Percentiles rank a stretch among this genome's conserved stretches.
Conservation (phyloP, 2,113 vertebrate species). For the Crotalus tigris region DNA sequence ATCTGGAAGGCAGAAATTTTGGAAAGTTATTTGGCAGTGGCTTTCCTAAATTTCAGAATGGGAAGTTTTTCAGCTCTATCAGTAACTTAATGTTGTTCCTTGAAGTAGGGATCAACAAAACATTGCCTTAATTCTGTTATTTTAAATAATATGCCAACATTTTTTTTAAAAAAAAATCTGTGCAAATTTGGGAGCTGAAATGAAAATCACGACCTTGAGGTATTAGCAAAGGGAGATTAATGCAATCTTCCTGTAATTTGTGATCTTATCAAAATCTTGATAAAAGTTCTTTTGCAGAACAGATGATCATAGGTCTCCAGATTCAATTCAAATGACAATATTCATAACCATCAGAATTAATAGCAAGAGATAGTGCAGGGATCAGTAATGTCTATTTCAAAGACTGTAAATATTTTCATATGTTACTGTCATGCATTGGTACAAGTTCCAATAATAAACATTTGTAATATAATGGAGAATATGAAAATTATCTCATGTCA, state of each 20-base stretch:
- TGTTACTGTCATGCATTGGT: neutral
- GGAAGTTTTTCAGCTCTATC: neutral
- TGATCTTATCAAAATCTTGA: neutral
- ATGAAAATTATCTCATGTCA: neutral
- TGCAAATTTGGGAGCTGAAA: neutral
- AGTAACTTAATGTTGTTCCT: neutral
- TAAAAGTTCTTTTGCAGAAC: neutral
- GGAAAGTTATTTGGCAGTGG: neutral
- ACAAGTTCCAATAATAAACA: neutral
- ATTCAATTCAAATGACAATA: neutral
- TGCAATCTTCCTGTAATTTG: neutral
- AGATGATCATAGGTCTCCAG: neutral
- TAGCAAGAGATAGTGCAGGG: neutral
- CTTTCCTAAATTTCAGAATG: neutral
- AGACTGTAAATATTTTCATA: neutral
- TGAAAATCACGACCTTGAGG: neutral
- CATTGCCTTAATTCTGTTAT: neutral
- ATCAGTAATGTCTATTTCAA: neutral
- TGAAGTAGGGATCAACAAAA: neutral
- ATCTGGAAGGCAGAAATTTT: neutral
- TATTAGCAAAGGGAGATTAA: neutral
- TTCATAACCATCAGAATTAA: neutral
- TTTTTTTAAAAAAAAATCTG: neutral
- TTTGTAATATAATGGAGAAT: neutral
- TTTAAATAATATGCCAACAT: neutral